Conservation (phyloP, 2,888 invertebrate genomes). For the Anagyrus pseudococci region DNA sequence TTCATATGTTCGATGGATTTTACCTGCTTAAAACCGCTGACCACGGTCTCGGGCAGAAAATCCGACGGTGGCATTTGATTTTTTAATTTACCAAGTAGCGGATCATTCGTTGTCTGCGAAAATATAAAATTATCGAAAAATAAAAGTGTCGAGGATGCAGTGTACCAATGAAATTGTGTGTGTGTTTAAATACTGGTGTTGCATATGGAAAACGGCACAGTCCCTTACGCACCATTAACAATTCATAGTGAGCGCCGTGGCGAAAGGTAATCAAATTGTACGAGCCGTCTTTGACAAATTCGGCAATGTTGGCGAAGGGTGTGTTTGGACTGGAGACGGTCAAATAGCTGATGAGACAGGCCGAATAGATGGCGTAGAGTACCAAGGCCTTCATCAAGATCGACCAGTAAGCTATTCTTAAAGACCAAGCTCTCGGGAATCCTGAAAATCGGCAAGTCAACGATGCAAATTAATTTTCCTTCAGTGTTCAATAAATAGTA, state of each 20-base stretch:
- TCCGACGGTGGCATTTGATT: not conserved
- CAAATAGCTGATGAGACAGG: constrained; percentile 43
- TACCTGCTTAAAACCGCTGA: constrained; percentile 35
- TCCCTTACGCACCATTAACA: constrained; percentile 26
- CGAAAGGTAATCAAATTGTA: constrained; percentile 38
- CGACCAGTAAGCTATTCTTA: constrained; percentile 40
- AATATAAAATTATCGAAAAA: too few species aligned
- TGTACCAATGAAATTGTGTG: too few species aligned
- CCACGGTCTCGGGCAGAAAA: constrained; percentile 35
- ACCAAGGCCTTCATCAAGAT: constrained; percentile 40
- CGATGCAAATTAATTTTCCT: not conserved
- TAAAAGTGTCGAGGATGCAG: too few species aligned
- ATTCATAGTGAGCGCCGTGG: constrained; percentile 32
- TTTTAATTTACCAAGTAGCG: not conserved
- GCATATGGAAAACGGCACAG: not conserved
- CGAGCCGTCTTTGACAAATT: constrained; percentile 38
- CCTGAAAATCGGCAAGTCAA: constrained; percentile 22
- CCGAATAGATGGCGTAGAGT: constrained; percentile 41
- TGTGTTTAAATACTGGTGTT: too few species aligned
- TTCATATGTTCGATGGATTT: not conserved
- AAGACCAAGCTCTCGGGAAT: constrained; percentile 35
- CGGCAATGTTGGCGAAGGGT: constrained; percentile 41
- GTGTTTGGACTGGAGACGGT: constrained; percentile 33
- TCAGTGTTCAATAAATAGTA: not conserved
- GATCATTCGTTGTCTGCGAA: not conserved